Evolutionary conservation across 2,888 invertebrate genomes (phyloP), one percentile per base, ranked within the genome.

Genomic region (Sympetrum striolatum): DNA sequence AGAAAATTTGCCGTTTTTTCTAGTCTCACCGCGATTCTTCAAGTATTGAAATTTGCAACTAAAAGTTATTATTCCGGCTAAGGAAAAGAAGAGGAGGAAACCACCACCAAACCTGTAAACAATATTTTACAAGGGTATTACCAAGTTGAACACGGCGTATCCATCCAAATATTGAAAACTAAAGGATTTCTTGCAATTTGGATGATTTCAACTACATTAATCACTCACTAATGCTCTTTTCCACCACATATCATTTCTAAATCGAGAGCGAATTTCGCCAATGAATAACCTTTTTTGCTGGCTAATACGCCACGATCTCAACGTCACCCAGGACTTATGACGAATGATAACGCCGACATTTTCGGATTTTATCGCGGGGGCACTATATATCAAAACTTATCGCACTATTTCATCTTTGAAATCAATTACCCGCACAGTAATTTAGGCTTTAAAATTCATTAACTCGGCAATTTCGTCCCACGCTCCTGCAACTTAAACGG

Each of bases 351-450:
- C 25, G 31, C 73, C 73, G n/a, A 64, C 22, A 73, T 31, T 14
- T 73, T 6, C 10, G 73, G 14, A 73, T 73, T 64, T 73, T 73
- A 73, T 31, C 73, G 73, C 31, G 73, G 10, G 60, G 22, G 18
- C 64, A 48, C 31, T 60, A 86, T 60, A 86, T 58, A 53, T 64
- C 37, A 86, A 22, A 64, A 37, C 86, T 86, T 39, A 86, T 60
- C 86, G 86, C 86, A 86, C n/a, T 86, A 60, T 37, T 37, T 86
- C 86, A 86, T 86, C 60, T 60, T 86, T 39, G 37, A 64, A 86
- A 86, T 86, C 86, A 58, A 86, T 86, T 86, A 86, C 58, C 86
- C 22, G 37, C 60, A n/a, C 60, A 58, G 60, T 86, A 60, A 86
- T 86, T 86, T 64, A 60, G 39, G 86, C 60, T 86, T 86, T 86